phyloP scores from a whole-genome alignment of 1,140 invertebrate species.

The Zaprionus vittiger region DNA sequence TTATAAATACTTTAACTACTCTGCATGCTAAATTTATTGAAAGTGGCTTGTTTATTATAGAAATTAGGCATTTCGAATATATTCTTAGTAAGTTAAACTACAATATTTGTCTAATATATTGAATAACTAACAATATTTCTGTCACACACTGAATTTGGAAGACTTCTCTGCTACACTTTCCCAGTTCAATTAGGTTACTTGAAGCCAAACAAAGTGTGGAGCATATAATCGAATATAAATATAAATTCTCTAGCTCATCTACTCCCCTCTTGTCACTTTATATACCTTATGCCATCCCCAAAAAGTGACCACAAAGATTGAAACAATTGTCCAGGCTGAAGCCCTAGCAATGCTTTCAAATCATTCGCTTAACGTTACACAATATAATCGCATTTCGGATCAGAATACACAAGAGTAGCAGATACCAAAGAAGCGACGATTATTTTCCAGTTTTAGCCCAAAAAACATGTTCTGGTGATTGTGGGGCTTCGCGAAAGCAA shows the following conservation, averaged over 20 bases:
- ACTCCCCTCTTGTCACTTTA: background rate
- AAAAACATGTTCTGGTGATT: slow-evolving; percentile 29
- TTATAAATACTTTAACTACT: background rate
- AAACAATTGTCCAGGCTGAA: slow-evolving; percentile 17
- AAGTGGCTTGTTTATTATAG: background rate
- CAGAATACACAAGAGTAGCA: slow-evolving; percentile 11
- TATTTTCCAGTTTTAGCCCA: slow-evolving; percentile 1
- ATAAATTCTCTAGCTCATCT: background rate
- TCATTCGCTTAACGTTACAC: slow-evolving; percentile 38
- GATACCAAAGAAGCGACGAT: background rate
- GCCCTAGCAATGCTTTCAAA: slow-evolving; percentile 37
- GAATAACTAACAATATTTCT: background rate
- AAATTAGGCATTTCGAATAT: background rate
- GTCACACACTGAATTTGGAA: background rate
- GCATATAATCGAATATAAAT: background rate
- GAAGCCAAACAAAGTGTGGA: background rate
- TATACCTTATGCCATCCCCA: background rate
- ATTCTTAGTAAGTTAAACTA: too few relatives aligned
- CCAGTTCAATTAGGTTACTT: background rate
- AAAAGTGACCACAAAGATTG: slow-evolving; percentile 12
- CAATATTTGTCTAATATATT: background rate
- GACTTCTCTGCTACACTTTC: background rate
- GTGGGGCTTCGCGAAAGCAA: slow-evolving; percentile 56
- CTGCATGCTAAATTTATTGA: background rate
- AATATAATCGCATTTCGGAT: slow-evolving; percentile 62